Percentiles rank a stretch among this genome's conserved stretches.
phyloP scores from a whole-genome alignment of 2,888 invertebrate genomes.

The Anthophora plumipes region DNA sequence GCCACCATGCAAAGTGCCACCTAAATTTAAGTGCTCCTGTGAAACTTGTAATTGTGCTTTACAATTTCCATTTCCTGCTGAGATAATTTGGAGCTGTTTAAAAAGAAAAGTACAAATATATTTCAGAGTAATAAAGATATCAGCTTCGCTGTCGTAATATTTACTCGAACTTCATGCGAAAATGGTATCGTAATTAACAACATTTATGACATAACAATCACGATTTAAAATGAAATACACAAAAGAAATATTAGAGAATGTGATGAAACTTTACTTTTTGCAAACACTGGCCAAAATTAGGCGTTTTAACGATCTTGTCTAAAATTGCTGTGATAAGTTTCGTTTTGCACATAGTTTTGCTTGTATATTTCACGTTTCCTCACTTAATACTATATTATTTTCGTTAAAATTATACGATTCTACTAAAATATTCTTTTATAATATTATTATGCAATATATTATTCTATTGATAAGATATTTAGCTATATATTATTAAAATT shows the following conservation, averaged over 20 bases:
- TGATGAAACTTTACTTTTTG: constrained; percentile 83
- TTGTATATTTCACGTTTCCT: neutral
- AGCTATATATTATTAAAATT: neutral
- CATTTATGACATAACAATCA: neutral
- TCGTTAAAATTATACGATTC: neutral
- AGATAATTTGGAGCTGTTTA: constrained; percentile 84
- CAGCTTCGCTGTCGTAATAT: neutral
- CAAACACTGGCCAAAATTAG: constrained; percentile 84
- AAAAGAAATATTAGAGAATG: neutral
- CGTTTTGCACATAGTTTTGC: constrained; percentile 72
- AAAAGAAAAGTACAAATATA: constrained; percentile 4
- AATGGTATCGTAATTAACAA: neutral
- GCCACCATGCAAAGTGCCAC: constrained; percentile 93
- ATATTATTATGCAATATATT: neutral
- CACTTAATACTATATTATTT: neutral
- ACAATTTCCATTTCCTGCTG: constrained; percentile 90
- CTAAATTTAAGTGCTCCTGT: constrained; percentile 90
- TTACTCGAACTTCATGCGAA: neutral
- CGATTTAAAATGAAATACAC: neutral
- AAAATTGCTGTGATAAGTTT: constrained; percentile 83
- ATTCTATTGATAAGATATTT: neutral
- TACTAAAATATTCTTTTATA: too few species aligned
- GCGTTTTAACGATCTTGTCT: constrained; percentile 78
- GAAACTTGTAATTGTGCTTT: constrained; percentile 91
- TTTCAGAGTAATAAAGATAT: neutral